Base-by-base conservation (phyloP, 1,140 invertebrate species). In the Caerostris darwini region DNA sequence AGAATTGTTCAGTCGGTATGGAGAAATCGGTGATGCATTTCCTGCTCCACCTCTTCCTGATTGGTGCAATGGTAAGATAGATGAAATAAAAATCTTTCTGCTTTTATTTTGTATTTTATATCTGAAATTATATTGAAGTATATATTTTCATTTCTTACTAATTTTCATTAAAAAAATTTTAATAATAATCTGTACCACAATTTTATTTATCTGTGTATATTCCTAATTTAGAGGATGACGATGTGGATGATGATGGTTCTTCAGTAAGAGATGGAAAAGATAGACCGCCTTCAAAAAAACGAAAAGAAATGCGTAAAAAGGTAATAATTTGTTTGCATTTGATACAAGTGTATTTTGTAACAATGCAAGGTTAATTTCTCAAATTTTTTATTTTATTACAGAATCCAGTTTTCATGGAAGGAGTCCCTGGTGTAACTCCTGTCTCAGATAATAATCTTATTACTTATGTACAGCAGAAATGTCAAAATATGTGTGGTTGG, bases 401-500 rank as follows among this genome's bases (percentile, higher is more conserved):
- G 94, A 95, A 95, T 71, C 97, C 97, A 14, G 95, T 96, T 34
- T 99, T 99, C 95, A 98, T 99, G 97, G 97, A 97, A 81, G 98
- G 98, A 1, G 97, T 99, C 1, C 96, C 97, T 3, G 98, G 98
- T 2, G 98, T 99, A 0, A 96, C 96, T 56, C 96, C 97, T 0
- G 96, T 98, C 85, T 96, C 96, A 3, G 97, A 97, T 89, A 96
- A 97, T 95, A 96, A 97, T 0, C 97, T 97, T 94, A 95, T 98
- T 0, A 95, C 95, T 5, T 96, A 97, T n/a, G 96, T 99, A 6
- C 98, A 99, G 95, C 96, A 96, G 92, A 97, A 97, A 95, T 97
- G 98, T 3, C 98, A 99, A 95, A 95, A 97, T 7, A 98, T 99
- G 96, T 99, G 98, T 96, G 96, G 96, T 50, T 99, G 98, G 98